Conservation (phyloP, 2,113 vertebrate genomes). For the Vicugna pacos region DNA sequence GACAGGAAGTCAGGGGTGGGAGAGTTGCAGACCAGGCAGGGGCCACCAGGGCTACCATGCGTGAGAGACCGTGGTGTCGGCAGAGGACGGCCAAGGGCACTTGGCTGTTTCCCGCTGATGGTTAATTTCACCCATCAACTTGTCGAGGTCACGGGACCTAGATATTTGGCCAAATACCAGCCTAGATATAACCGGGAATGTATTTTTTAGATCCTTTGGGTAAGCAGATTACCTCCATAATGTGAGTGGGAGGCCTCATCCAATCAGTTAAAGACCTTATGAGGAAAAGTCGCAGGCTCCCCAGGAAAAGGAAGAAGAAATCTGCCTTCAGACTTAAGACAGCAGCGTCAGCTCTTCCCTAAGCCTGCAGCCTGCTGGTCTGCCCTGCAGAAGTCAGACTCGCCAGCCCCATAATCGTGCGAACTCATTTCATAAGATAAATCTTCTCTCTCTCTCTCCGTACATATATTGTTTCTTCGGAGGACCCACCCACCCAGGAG, state of each 20-base stretch:
- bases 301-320: background rate
- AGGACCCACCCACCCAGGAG: background rate
- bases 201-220: background rate
- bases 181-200: too few species aligned
- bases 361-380: background rate
- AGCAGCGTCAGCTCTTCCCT: accelerated
- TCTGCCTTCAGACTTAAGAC: background rate
- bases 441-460: background rate
- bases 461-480: background rate
- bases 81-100: background rate
- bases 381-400: background rate
- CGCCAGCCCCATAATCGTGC: accelerated
- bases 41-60: too few species aligned
- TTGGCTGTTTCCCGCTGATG: background rate
- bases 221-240: background rate
- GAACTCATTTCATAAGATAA: background rate
- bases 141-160: background rate
- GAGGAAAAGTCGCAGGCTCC: background rate
- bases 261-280: background rate
- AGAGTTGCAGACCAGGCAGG: background rate
- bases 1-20: background rate
- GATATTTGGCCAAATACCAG: background rate
- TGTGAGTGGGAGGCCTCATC: background rate
- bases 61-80: background rate
- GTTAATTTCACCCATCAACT: background rate